phyloP scores from a whole-genome alignment of 1,140 invertebrate species.

The Lordiphosa collinella region DNA sequence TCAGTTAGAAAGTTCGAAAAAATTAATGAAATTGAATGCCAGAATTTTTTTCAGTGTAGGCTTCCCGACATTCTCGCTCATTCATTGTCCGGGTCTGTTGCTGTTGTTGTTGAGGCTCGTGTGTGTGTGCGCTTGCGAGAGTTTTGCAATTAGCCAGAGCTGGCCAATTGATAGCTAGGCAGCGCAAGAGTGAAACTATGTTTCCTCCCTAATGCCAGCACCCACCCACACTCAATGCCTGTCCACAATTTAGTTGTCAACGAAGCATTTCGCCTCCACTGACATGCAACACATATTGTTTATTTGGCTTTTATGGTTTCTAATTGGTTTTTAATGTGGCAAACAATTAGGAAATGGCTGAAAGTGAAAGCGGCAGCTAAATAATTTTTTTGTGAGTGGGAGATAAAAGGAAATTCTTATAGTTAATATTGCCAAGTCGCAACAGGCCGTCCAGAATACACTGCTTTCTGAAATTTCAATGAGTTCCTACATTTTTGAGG shows the following conservation, averaged over 20 bases:
- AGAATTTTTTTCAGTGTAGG: background rate
- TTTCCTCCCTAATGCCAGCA: background rate
- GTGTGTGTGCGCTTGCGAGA: constrained; percentile 10
- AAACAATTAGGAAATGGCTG: constrained; percentile 26
- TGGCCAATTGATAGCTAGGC: constrained; percentile 30
- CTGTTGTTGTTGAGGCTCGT: background rate
- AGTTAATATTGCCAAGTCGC: too few species aligned
- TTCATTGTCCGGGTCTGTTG: background rate
- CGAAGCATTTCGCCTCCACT: constrained; percentile 2
- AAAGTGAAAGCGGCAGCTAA: background rate
- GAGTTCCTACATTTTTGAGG: too few species aligned
- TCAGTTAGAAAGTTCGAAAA: too few species aligned
- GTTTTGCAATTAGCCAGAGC: constrained; percentile 43
- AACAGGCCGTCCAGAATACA: too few species aligned
- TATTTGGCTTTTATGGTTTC: constrained; percentile 27
- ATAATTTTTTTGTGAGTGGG: background rate
- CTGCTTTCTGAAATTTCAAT: too few species aligned
- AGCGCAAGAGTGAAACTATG: constrained; percentile 3
- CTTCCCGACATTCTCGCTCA: too few species aligned
- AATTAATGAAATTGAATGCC: too few species aligned
- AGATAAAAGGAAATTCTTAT: background rate
- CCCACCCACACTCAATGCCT: background rate
- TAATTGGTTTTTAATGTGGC: constrained; percentile 53
- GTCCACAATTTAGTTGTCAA: constrained; percentile 21
- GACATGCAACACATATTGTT: constrained; percentile 14